Percentiles rank a stretch among this genome's conserved stretches.
phyloP scores from a whole-genome alignment of 2,888 invertebrate species.

The Callosobruchus maculatus region DNA sequence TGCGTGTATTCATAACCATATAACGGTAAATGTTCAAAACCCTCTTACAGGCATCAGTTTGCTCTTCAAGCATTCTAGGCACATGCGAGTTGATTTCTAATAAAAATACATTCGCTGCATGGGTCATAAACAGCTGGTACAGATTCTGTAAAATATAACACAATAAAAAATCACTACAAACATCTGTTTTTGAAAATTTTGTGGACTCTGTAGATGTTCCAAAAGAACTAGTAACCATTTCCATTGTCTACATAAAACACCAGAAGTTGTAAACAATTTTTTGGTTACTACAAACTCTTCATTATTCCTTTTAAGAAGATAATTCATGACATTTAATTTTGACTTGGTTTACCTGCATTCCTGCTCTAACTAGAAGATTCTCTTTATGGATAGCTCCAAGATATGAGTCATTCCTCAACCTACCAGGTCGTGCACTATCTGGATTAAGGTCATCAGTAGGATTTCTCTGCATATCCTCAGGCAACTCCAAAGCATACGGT shows the following conservation, averaged over 20 bases:
- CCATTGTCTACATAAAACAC: too few species aligned
- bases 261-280: too few species aligned
- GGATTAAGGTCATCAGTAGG: conserved; percentile 16
- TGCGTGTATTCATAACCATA: conserved; percentile 94
- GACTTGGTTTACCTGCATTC: conserved; percentile 61
- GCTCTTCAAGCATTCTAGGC: conserved; percentile 78
- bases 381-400: conserved; percentile 79
- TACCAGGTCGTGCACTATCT: conserved; percentile 37
- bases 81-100: conserved; percentile 61
- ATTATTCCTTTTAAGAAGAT: too few species aligned
- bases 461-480: conserved; percentile 48
- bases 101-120: conserved; percentile 92
- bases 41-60: conserved; percentile 93
- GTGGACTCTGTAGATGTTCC: too few species aligned
- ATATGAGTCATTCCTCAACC: conserved; percentile 81
- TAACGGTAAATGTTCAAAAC: conserved; percentile 94
- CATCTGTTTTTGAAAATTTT: background rate
- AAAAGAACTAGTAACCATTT: too few species aligned
- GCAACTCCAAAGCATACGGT: conserved; percentile 71
- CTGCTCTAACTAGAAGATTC: conserved; percentile 75
- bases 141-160: conserved; percentile 58
- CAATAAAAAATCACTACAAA: background rate
- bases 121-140: conserved; percentile 86
- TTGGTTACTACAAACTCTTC: too few species aligned
- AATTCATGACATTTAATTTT: conserved; percentile 6